Evolutionary conservation across 2,113 vertebrate species (phyloP).

Genomic region (Aythya baeri): DNA sequence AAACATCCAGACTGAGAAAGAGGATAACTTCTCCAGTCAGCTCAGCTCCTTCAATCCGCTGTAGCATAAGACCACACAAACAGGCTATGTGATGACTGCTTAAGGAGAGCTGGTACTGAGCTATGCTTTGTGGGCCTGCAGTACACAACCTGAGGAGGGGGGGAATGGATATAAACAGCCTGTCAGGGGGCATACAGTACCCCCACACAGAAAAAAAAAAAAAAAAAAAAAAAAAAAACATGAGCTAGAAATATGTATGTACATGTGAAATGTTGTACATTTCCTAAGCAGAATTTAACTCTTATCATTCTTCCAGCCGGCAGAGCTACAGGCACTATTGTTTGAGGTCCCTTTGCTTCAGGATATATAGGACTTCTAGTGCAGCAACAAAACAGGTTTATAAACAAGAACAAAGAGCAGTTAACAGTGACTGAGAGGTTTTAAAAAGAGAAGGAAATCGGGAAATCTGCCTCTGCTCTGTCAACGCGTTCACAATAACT

Average conservation of each 20-base stretch:
- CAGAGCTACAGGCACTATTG: neutral
- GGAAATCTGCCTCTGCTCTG: neutral
- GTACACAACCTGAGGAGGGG: neutral
- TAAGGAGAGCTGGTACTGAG: neutral
- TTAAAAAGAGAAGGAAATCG: neutral
- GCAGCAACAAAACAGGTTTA: neutral
- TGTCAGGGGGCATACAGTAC: neutral
- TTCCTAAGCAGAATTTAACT: neutral
- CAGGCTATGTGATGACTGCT: neutral
- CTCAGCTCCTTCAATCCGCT: neutral
- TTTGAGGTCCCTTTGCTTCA: neutral
- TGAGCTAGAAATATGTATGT: neutral
- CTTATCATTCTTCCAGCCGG: neutral
- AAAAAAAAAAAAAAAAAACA: too few species aligned
- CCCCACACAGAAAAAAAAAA: neutral
- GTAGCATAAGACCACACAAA: neutral
- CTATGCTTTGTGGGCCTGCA: accelerated
- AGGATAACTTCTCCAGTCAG: neutral
- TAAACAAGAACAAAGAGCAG: neutral
- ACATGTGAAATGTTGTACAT: neutral
- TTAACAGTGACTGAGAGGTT: neutral
- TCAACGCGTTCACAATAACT: neutral
- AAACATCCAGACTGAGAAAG: neutral
- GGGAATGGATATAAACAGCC: neutral
- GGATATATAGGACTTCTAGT: neutral